These are phyloP conservation scores for Cancer borealis DNA, from an alignment of 2,888 invertebrate species.

Conservation along the genomic window DNA sequence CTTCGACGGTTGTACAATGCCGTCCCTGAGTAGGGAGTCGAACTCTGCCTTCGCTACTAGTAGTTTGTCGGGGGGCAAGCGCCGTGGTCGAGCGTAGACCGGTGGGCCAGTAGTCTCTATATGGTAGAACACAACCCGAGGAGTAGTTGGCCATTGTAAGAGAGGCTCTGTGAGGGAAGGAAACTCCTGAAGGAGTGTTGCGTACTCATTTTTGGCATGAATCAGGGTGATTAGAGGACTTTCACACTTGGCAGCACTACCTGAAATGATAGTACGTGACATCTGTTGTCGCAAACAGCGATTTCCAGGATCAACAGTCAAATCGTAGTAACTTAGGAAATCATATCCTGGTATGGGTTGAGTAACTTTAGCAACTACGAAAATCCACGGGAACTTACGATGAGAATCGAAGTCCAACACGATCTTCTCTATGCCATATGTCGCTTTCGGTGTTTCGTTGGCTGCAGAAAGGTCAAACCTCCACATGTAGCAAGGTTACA, in stretches of 20 bases:
- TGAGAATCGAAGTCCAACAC: neutral
- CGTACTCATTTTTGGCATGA: neutral
- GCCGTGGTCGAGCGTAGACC: neutral
- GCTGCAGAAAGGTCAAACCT: neutral
- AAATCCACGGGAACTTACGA: neutral
- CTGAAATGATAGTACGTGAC: neutral
- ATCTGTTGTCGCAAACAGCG: neutral
- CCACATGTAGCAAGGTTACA: neutral
- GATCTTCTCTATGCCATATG: neutral
- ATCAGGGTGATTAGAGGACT: neutral
- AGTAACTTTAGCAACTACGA: neutral
- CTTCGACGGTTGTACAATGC: constrained; percentile 23
- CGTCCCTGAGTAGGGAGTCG: constrained; percentile 2
- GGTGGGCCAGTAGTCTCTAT: neutral
- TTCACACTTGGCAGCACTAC: neutral
- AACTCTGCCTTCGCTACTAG: constrained; percentile 49
- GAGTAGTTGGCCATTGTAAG: neutral
- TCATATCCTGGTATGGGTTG: neutral
- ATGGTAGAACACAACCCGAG: neutral
- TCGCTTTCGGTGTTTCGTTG: neutral
- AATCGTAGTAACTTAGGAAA: neutral
- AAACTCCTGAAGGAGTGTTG: neutral
- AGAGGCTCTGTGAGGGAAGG: neutral
- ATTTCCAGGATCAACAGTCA: neutral
- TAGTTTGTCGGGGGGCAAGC: neutral